These are phyloP conservation scores for Etheostoma perlongum DNA, from an alignment of 2,797 vertebrate species.

Conservation along the genomic window DNA sequence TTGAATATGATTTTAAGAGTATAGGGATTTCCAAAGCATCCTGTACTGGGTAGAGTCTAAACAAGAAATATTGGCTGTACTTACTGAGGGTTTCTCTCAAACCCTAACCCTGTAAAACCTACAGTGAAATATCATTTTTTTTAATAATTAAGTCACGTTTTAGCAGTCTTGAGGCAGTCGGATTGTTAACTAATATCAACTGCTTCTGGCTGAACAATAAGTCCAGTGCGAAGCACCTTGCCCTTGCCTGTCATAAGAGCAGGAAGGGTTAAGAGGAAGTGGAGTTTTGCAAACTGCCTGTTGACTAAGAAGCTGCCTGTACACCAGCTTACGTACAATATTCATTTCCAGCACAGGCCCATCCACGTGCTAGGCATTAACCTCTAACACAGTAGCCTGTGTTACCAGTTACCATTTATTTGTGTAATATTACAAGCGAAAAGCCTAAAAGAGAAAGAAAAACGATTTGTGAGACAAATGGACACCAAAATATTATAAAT, in stretches of 20 bases:
- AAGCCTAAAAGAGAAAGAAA: not conserved
- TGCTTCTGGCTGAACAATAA: conserved; percentile 19
- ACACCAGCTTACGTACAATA: conserved; percentile 44
- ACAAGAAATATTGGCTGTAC: too few species aligned
- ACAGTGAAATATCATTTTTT: not conserved
- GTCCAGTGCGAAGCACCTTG: not conserved
- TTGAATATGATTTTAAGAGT: not conserved
- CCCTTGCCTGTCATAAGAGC: conserved; percentile 41
- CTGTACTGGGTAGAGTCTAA: too few species aligned
- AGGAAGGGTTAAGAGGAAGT: conserved; percentile 83
- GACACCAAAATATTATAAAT: too few species aligned
- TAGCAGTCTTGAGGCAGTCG: not conserved
- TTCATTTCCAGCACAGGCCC: conserved; percentile 1
- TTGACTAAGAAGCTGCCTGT: conserved; percentile 68
- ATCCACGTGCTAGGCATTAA: not conserved
- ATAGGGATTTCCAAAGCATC: not conserved
- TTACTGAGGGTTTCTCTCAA: too few species aligned
- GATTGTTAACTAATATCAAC: not conserved
- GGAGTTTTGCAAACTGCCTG: conserved; percentile 56
- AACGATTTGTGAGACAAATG: not conserved
- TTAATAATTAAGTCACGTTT: not conserved
- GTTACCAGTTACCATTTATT: not conserved
- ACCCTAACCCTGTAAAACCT: not conserved
- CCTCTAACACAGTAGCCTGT: not conserved
- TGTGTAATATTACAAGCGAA: not conserved